These are phyloP conservation scores for Falco peregrinus DNA, from an alignment of 2,797 vertebrate species.

Conservation along the genomic window DNA sequence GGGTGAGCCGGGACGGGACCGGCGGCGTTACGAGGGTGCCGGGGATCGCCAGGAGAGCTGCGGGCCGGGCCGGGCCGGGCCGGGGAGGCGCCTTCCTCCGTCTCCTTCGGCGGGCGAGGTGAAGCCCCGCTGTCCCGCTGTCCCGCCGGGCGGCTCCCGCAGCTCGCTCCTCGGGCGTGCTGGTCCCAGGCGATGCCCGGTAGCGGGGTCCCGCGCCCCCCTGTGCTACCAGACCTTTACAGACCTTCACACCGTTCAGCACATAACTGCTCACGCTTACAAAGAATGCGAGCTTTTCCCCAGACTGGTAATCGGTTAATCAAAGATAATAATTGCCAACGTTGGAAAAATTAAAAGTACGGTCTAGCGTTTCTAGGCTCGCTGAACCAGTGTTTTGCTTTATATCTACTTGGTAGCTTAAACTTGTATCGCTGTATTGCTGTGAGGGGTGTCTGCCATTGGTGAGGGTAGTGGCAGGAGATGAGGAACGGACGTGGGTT, in stretches of 20 bases:
- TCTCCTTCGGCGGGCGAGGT: background rate
- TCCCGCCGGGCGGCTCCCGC: background rate
- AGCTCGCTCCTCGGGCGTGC: background rate
- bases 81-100: background rate
- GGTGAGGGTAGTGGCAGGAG: background rate
- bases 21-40: fast-evolving
- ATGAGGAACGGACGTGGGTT: background rate
- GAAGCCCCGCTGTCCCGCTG: fast-evolving
- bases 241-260: background rate
- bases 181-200: fast-evolving
- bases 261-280: fast-evolving
- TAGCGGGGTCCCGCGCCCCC: background rate
- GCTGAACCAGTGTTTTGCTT: background rate
- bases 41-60: background rate
- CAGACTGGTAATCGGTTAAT: background rate
- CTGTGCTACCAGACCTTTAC: background rate
- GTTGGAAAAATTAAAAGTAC: background rate
- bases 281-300: background rate
- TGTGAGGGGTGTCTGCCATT: background rate
- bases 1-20: background rate
- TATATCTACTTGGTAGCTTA: background rate
- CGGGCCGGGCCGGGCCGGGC: background rate
- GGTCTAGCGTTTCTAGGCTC: background rate
- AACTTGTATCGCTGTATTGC: background rate
- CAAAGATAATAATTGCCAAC: background rate